Conservation (phyloP, 2,797 vertebrate species). For the Eulemur albifrons region DNA sequence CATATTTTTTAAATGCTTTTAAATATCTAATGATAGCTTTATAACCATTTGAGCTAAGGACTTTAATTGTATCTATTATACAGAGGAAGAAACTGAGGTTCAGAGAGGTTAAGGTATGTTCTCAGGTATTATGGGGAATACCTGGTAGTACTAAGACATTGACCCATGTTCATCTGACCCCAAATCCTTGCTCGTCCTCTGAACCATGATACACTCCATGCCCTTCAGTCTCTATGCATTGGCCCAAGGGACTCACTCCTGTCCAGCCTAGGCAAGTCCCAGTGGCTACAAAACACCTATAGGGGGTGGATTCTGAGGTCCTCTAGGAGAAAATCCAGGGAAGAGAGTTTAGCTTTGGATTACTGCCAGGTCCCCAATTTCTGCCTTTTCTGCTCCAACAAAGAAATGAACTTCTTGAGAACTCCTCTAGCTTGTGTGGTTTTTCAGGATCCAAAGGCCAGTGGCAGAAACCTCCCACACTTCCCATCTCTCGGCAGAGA, state of each 20-base stretch:
- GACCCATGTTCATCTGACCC: neutral
- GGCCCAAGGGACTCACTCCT: neutral
- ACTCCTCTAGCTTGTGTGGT: neutral
- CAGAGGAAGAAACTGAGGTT: neutral
- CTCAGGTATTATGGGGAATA: neutral
- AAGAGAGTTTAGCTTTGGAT: neutral
- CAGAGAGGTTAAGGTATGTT: neutral
- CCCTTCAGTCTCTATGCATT: neutral
- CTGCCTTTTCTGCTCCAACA: neutral
- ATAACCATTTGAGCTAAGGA: neutral
- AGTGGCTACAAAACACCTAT: neutral
- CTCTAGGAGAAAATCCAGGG: neutral
- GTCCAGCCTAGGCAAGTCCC: neutral
- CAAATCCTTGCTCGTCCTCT: neutral
- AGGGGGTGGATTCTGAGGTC: neutral
- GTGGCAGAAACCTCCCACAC: neutral
- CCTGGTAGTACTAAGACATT: neutral
- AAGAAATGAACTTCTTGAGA: neutral
- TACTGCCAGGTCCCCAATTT: neutral
- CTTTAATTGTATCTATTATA: neutral
- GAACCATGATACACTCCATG: neutral
- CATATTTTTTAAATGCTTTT: neutral
- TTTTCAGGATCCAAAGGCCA: conserved; percentile 6
- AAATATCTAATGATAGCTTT: neutral
- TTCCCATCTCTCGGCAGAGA: neutral